A percentile compares a stretch with the other conserved stretches of the same genome.
Conservation (phyloP, 2,888 invertebrate genomes). For the Exephanes ischioxanthus region DNA sequence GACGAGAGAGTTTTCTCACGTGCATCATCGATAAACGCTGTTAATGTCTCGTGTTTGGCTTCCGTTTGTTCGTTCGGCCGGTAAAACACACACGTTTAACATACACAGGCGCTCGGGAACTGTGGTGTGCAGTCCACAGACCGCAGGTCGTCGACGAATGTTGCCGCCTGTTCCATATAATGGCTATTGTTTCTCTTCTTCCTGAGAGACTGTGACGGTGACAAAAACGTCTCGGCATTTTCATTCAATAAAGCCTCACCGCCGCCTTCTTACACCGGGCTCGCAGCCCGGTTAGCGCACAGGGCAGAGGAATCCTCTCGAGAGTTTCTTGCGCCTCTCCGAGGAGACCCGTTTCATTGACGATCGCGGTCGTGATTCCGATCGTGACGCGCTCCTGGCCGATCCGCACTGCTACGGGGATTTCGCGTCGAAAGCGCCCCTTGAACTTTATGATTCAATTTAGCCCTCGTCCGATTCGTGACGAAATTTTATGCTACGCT, state of each 20-base stretch:
- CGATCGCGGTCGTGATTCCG: constrained; percentile 63
- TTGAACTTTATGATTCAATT: not conserved
- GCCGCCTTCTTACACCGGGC: not conserved
- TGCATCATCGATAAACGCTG: constrained; percentile 11
- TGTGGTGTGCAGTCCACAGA: constrained; percentile 23
- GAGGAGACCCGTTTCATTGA: constrained; percentile 64
- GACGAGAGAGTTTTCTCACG: constrained; percentile 15
- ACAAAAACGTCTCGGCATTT: constrained; percentile 81
- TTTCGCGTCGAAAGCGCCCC: not conserved
- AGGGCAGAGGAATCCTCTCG: constrained; percentile 39
- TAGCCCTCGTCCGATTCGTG: not conserved
- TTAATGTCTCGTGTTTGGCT: not conserved
- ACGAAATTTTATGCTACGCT: no score
- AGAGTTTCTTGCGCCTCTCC: constrained; percentile 42
- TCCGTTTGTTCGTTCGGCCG: not conserved
- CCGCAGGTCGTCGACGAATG: constrained; percentile 62
- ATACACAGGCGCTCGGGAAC: constrained; percentile 9
- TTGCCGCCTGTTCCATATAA: constrained; percentile 78
- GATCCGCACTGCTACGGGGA: constrained; percentile 33
- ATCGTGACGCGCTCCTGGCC: constrained; percentile 60
- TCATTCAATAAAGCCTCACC: constrained; percentile 79
- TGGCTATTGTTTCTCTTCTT: constrained; percentile 80
- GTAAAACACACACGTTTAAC: constrained; percentile 8
- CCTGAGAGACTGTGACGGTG: constrained; percentile 76
- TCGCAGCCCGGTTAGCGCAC: constrained; percentile 19